phyloP scores from a whole-genome alignment of 2,113 vertebrate genomes.

The Thermophis baileyi region DNA sequence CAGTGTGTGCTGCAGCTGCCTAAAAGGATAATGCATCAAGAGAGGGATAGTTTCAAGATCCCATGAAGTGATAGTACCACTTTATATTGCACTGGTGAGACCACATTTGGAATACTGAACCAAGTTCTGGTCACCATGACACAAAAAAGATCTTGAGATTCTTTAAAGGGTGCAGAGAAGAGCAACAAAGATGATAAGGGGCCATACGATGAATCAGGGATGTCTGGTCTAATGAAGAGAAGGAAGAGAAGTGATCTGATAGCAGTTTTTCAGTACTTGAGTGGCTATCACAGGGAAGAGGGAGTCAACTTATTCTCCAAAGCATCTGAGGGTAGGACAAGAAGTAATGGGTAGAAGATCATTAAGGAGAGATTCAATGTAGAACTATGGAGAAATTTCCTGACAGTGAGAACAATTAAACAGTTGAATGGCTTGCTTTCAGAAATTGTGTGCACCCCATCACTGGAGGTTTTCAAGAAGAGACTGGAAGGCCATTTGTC shows the following conservation, averaged over 20 bases:
- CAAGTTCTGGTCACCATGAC: no score
- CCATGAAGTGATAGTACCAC: not conserved
- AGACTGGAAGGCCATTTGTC: not conserved
- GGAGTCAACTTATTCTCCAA: not conserved
- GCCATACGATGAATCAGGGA: not conserved
- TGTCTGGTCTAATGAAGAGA: not conserved
- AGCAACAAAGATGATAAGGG: no score
- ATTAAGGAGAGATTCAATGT: not conserved
- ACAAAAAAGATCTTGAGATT: no score
- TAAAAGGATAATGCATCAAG: not conserved
- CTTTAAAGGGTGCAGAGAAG: no score
- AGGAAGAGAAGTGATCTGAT: not conserved
- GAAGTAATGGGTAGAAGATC: not conserved
- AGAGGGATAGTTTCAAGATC: not conserved
- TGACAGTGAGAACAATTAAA: not conserved
- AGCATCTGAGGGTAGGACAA: not conserved
- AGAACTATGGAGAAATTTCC: not conserved
- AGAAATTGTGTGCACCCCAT: not conserved
- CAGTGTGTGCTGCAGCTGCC: not conserved
- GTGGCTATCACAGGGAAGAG: not conserved
- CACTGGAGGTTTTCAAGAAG: not conserved
- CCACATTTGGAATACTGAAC: no score
- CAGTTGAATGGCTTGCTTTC: not conserved
- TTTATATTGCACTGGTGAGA: no score
- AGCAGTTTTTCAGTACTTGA: not conserved